Conservation (phyloP, 2,113 vertebrate genomes). For the Corydoras sp. region DNA sequence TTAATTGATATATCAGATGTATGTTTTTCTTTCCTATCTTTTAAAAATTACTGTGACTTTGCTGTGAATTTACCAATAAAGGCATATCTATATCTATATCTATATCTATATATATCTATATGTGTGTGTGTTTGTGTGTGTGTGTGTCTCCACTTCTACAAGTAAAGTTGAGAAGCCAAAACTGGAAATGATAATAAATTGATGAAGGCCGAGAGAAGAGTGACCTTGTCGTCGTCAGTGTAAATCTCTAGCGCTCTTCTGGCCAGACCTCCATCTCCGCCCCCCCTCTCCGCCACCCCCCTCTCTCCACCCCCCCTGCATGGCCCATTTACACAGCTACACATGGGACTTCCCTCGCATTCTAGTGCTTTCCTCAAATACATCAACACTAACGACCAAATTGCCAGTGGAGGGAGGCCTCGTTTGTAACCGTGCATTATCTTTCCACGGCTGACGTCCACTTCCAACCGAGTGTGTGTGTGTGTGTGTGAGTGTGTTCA, state of each 20-base stretch:
- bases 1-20: no score
- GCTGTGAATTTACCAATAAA: no score
- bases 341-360: constrained; percentile 52
- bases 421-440: constrained; percentile 36
- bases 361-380: constrained; percentile 54
- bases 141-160: no score
- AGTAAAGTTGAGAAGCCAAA: neutral
- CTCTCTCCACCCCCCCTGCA: constrained; percentile 53
- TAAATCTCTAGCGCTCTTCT: constrained; percentile 28
- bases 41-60: no score
- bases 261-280: constrained; percentile 44
- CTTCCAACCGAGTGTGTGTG: neutral
- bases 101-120: no score
- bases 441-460: constrained; percentile 35
- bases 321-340: constrained; percentile 56
- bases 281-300: neutral
- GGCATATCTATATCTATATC: no score
- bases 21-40: no score
- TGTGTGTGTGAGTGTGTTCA: neutral
- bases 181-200: constrained; percentile 4
- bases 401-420: constrained; percentile 42
- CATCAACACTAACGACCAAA: constrained; percentile 55
- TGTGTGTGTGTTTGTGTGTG: no score
- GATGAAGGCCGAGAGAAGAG: constrained; percentile 7
- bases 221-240: neutral